A percentile compares a stretch with the other conserved stretches of the same genome.
Conservation (phyloP, 2,888 invertebrate genomes). For the Megamerina dolium region DNA sequence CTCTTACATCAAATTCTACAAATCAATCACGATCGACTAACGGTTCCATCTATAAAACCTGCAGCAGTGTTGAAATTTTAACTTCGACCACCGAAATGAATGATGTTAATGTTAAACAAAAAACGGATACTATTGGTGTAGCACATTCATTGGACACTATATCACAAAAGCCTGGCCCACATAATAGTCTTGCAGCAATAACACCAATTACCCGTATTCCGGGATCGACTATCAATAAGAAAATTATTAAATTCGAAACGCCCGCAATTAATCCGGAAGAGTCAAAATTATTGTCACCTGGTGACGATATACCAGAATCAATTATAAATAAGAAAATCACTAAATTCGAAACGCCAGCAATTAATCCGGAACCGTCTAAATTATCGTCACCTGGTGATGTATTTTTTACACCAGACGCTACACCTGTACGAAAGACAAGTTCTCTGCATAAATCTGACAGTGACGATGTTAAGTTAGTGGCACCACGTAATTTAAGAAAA, state of each 20-base stretch:
- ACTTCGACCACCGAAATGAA: slow-evolving; percentile 33
- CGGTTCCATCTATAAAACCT: slow-evolving; percentile 40
- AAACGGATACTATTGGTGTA: slow-evolving; percentile 1
- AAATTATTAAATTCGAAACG: slow-evolving; percentile 42
- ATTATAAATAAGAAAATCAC: neutral
- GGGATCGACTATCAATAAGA: slow-evolving; percentile 34
- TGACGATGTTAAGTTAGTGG: slow-evolving; percentile 1
- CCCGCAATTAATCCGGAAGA: slow-evolving; percentile 25
- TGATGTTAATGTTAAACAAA: slow-evolving; percentile 17
- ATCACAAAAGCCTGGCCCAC: neutral
- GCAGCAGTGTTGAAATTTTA: slow-evolving; percentile 43
- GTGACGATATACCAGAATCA: neutral
- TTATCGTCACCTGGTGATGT: slow-evolving; percentile 13
- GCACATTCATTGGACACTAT: neutral
- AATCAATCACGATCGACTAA: slow-evolving; percentile 6
- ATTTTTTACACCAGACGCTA: slow-evolving; percentile 31
- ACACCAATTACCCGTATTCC: slow-evolving; percentile 40
- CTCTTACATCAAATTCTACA: too few species aligned
- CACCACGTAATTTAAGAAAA: slow-evolving; percentile 25
- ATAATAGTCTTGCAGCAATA: slow-evolving; percentile 9
- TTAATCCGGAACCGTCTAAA: neutral
- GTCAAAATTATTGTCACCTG: slow-evolving; percentile 7
- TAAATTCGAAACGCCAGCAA: neutral
- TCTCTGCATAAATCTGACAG: neutral
- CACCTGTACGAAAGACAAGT: slow-evolving; percentile 14